These are phyloP conservation scores for Diorhabda elongata DNA, from an alignment of 1,140 invertebrate species.

Conservation along the genomic window DNA sequence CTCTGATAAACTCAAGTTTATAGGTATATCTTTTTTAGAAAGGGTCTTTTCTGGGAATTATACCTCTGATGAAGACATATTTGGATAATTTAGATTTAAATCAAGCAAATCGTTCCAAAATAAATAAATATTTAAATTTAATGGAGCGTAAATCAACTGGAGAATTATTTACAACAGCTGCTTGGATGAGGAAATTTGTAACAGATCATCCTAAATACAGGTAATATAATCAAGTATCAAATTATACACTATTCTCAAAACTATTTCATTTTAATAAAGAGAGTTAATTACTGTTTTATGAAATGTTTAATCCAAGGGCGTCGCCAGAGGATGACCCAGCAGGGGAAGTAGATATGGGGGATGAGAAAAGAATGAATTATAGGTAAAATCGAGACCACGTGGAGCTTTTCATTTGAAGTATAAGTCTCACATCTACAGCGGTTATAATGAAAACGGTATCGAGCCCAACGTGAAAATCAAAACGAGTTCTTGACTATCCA, in stretches of 20 bases:
- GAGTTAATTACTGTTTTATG: too few species aligned
- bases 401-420: neutral
- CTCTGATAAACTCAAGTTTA: too few species aligned
- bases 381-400: neutral
- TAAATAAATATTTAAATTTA: constrained; percentile 93
- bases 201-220: constrained; percentile 84
- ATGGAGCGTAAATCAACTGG: constrained; percentile 87
- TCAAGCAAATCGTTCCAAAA: constrained; percentile 93
- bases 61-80: constrained; percentile 91
- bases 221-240: constrained; percentile 48
- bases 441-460: neutral
- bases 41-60: constrained; percentile 87
- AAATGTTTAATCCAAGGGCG: neutral
- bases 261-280: neutral
- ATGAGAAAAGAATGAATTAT: constrained; percentile 4
- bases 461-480: too few species aligned
- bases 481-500: too few species aligned
- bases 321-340: neutral
- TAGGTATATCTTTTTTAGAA: constrained; percentile 50
- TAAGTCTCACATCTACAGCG: constrained; percentile 1
- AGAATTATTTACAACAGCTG: constrained; percentile 78
- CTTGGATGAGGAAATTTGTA: constrained; percentile 91
- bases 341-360: neutral
- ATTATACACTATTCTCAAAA: too few species aligned
- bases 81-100: constrained; percentile 90